A percentile compares a stretch with the other conserved stretches of the same genome.
phyloP scores from a whole-genome alignment of 1,140 invertebrate genomes.

The Lepidurus apus region DNA sequence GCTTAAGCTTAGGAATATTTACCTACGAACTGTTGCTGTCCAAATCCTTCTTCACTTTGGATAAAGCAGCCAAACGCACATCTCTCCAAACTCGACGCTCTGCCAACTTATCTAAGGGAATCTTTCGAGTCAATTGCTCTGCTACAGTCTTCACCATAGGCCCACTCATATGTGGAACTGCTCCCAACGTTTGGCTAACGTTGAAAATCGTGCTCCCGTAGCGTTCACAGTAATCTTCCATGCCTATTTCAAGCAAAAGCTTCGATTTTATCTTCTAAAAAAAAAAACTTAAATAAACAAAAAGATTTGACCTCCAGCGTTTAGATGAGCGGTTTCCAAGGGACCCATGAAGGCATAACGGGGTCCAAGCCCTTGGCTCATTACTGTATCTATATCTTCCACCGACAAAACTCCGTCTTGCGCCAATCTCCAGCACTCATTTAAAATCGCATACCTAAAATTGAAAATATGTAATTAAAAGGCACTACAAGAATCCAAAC shows the following conservation, averaged over 20 bases:
- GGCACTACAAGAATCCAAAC: too few species aligned
- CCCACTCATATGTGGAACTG: constrained; percentile 68
- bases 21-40: constrained; percentile 35
- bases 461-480: too few species aligned
- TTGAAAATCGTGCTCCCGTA: constrained; percentile 73
- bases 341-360: constrained; percentile 92
- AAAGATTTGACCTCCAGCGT: constrained; percentile 71
- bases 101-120: constrained; percentile 67
- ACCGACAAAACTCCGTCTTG: constrained; percentile 75
- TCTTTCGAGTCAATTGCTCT: constrained; percentile 62
- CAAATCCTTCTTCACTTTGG: constrained; percentile 70
- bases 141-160: constrained; percentile 42
- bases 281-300: constrained; percentile 36
- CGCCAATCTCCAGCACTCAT: constrained; percentile 86
- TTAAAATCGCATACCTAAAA: constrained; percentile 79
- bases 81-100: constrained; percentile 77
- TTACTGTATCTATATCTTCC: constrained; percentile 85
- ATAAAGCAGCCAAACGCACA: constrained; percentile 69
- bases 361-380: constrained; percentile 89
- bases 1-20: not conserved
- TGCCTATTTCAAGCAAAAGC: constrained; percentile 48
- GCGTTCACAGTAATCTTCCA: constrained; percentile 62
- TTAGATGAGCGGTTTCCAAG: constrained; percentile 88
- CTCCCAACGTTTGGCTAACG: constrained; percentile 68
- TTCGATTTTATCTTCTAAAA: constrained; percentile 32